Base-by-base conservation (phyloP, 2,113 vertebrate species). In the Polyodon spathula region DNA sequence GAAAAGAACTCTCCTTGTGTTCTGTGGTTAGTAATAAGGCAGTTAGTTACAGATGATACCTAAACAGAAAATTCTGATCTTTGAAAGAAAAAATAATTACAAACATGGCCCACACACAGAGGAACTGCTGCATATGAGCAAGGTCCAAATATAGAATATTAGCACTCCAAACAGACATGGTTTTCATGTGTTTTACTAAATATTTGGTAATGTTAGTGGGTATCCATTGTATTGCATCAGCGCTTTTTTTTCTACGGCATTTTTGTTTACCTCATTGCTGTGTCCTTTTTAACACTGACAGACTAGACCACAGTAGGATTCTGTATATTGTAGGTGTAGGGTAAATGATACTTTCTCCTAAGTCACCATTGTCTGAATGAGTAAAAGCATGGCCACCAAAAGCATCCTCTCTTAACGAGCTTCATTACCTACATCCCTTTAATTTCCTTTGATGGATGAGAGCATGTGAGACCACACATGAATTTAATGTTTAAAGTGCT, bases 91-190 rank as follows among this genome's bases (percentile, higher is more conserved):
- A 82, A 81, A 85, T 77, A 84, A 84, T 61, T 40, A 81, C 80
- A 78, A 84, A 72, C 64, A 55, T 70, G 80, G 78, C 78, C 70
- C 84, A 86, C 84, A 84, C 82, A 85, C 81, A 77, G 76, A 75
- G 40, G 14, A 11, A 41, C 40, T 51, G 73, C 64, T 66, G 71
- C 71, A 63, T 63, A 56, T 71, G 69, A 73, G 71, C 62, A 54
- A 53, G 73, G 66, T 61, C 66, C 67, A 71, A 71, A 73, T 75
- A 61, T 66, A 64, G 63, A 70, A 63, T 63, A 64, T 54, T 2
- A 54, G 37, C 53, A 54, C 27, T 54, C 12, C 15, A 54, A 54
- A 54, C 53, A 54, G n/a, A 54, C 27, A 54, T 37, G 16, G 16
- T 54, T 54, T 54, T 8, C n/a, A 27, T 27, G 16, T 54, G 16